Conservation (phyloP, 2,888 invertebrate genomes). For the Polylopha cassiicola region DNA sequence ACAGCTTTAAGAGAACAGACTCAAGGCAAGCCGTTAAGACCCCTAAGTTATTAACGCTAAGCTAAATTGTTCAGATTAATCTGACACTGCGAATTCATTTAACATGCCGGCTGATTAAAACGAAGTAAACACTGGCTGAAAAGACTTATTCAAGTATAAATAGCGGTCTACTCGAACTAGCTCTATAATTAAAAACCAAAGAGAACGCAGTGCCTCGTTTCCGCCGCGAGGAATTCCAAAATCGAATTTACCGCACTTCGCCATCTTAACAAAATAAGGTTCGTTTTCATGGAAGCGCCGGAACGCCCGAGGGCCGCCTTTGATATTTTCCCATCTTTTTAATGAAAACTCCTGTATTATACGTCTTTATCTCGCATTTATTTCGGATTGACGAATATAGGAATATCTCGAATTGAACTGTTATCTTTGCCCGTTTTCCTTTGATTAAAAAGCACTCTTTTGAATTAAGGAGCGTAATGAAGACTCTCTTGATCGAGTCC, state of each 20-base stretch:
- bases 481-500: not conserved
- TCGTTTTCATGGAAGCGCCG: conserved; percentile 19
- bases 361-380: conserved; percentile 22
- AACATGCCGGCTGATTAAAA: too few relatives aligned
- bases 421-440: conserved; percentile 15
- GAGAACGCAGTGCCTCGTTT: not conserved
- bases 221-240: conserved; percentile 5
- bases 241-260: not conserved
- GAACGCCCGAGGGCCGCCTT: conserved; percentile 29
- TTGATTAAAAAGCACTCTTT: conserved; percentile 18
- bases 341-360: conserved; percentile 30
- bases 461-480: conserved; percentile 9
- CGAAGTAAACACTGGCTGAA: too few relatives aligned
- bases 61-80: conserved; percentile 22
- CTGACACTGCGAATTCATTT: too few relatives aligned
- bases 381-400: conserved; percentile 21
- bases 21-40: conserved; percentile 15
- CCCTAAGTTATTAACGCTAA: conserved; percentile 12
- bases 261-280: conserved; percentile 24
- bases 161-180: not conserved
- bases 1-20: too few relatives aligned
- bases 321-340: conserved; percentile 39
- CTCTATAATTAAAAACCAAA: not conserved
- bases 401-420: not conserved
- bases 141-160: not conserved